phyloP scores from a whole-genome alignment of 2,113 vertebrate genomes.

The Solenodon paradoxus region DNA sequence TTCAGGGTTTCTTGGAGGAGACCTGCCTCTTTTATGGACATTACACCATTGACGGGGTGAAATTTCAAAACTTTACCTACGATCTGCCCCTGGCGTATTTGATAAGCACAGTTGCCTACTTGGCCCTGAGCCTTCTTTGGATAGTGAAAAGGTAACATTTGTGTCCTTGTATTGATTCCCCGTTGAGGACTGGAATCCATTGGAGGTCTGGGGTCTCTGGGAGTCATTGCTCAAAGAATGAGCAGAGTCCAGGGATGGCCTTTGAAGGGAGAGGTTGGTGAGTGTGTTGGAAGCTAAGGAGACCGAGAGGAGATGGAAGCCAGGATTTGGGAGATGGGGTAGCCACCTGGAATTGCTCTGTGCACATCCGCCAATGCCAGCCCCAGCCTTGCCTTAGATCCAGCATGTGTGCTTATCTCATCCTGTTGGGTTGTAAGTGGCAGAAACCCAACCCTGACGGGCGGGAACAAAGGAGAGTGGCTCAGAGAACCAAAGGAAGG shows the following conservation, averaged over 20 bases:
- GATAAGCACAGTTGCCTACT: constrained; percentile 88
- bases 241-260: not conserved
- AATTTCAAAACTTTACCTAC: constrained; percentile 83
- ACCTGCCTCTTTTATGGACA: constrained; percentile 97
- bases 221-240: not conserved
- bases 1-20: constrained; percentile 93
- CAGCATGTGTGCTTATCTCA: not conserved
- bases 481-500: not conserved
- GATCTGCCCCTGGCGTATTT: constrained; percentile 93
- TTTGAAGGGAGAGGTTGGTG: not conserved
- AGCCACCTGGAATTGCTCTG: not conserved
- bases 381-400: not conserved
- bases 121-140: constrained; percentile 93
- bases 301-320: not conserved
- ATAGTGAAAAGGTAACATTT: constrained; percentile 91
- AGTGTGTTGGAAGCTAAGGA: not conserved
- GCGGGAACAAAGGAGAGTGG: not conserved
- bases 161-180: not conserved
- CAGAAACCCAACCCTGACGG: constrained; percentile 5
- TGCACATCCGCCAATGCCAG: not conserved
- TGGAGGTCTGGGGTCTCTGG: not conserved
- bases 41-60: constrained; percentile 85
- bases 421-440: not conserved
- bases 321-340: not conserved
- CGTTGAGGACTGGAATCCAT: not conserved